These are phyloP conservation scores for Clitarchus hookeri DNA, from an alignment of 2,888 invertebrate genomes.

Conservation along the genomic window DNA sequence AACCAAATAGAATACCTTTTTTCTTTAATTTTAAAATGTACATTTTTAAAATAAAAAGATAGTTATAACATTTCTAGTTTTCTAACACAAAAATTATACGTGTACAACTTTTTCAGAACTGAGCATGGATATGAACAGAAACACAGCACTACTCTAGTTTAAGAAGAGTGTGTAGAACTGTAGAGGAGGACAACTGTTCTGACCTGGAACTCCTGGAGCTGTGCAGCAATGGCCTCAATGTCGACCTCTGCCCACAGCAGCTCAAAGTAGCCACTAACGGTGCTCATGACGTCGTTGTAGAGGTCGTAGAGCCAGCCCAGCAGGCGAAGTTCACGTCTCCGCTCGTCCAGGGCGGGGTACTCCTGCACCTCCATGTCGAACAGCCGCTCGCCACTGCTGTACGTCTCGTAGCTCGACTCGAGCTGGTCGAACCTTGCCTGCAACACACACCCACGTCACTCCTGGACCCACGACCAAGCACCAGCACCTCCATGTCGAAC, in stretches of 20 bases:
- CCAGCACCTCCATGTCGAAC: constrained; percentile 81
- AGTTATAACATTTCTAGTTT: too few relatives aligned
- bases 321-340: constrained; percentile 83
- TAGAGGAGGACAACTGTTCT: too few relatives aligned
- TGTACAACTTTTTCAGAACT: too few relatives aligned
- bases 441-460: constrained; percentile 2
- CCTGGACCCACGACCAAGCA: too few relatives aligned
- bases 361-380: constrained; percentile 84
- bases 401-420: constrained; percentile 80
- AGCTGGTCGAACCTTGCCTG: constrained; percentile 83
- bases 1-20: too few relatives aligned
- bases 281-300: constrained; percentile 82
- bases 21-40: too few relatives aligned
- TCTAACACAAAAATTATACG: too few relatives aligned
- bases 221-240: constrained; percentile 77
- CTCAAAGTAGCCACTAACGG: constrained; percentile 85
- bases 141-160: too few relatives aligned
- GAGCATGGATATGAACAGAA: too few relatives aligned
- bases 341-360: constrained; percentile 76
- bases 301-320: constrained; percentile 79
- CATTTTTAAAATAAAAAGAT: too few relatives aligned
- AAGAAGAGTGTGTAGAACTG: too few relatives aligned
- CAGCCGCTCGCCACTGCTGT: constrained; percentile 79
- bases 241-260: constrained; percentile 83
- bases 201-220: constrained; percentile 71